Base-by-base conservation (phyloP, 2,888 invertebrate species). In the Lasius fuliginosus region DNA sequence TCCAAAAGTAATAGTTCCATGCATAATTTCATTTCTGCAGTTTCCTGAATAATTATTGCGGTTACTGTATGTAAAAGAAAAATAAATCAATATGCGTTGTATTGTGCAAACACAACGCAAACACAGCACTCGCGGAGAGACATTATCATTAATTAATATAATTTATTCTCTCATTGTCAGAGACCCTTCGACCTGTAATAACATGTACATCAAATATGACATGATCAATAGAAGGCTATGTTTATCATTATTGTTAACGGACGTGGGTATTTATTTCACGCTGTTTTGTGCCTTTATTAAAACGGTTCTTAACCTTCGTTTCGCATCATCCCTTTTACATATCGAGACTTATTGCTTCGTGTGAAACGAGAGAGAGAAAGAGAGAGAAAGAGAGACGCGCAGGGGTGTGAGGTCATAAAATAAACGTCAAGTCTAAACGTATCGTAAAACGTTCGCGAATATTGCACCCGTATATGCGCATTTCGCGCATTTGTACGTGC, bases 351-450 rank as follows among this genome's bases (percentile, higher is more conserved):
- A 64, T 15, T 33, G 40, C n/a, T 15, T 49, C 27, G 36, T 4
- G 67, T 12, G 5, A 8, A 3, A 64, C 27, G 40, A 56, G 18
- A 23, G 40, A 23, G 23, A 23, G 23, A 11, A 18, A 9, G 30
- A 46, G 36, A 12, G 12, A 56, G 27, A 49, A 6, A 46, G 2
- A 42, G 12, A 3, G 5, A 12, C 5, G 40, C 15, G 9, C 64
- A 27, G 56, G 30, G 42, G 23, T 23, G 23, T 58, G 65, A 75
- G 53, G 65, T 75, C 56, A 58, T 82, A 58, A 82, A 82, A 75
- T 65, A 77, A 79, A 83, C 60, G 77, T 68, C 67, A 46, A 49
- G 77, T 68, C 27, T 83, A 60, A 77, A 83, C 77, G 49, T 46
- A 27, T 27, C 49, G 40, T 77, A 83, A 83, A 83, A 65, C 15